Evolutionary conservation across 2,888 invertebrate genomes (phyloP), one percentile per base, ranked within the genome.

Genomic region (Trileptium ribeirensis): DNA sequence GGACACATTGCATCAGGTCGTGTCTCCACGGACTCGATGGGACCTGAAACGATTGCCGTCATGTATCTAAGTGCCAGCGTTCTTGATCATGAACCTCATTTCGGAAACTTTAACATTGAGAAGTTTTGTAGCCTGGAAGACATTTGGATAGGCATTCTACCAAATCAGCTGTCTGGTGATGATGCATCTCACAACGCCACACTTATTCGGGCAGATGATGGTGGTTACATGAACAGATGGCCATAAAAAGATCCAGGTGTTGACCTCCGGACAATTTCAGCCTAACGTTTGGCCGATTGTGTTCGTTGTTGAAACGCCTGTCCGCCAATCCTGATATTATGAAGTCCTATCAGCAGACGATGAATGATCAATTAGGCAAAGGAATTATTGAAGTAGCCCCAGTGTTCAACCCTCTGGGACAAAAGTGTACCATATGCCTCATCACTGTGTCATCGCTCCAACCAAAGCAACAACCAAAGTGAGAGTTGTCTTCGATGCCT

Each of bases 401-500:
- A 37, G 75, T 78, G 34, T 64, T 33, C 38, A 29, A 8, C 29
- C 19, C 0, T 31, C 81, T 31, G 36, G 78, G n/a, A 24, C 24
- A 0, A 34, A 40, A 36, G 64, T 39, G 0, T 81, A 83, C 40
- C 83, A 81, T 74, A 82, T 83, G 24, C 84, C 84, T 0, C 83
- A 83, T 67, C 83, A 82, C 19, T 39, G 40, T 3, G 83, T 85
- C n/a, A 64, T 79, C 1, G 83, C 83, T 29, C 78, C 80, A 15
- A 74, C 78, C 8, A 82, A 82, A 19, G 29, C 36, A 1, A 84
- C 83, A 8, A 83, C 83, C 0, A 84, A 83, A 64, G 0, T 81
- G 1, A 33, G 85, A 24, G 79, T 83, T 8, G 84, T 85, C 0
- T 80, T 80, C 38, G 83, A 85, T 67, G 85, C 83, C 0, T 78